phyloP scores from a whole-genome alignment of 2,888 invertebrate species.

The Mellilla xanthometata region DNA sequence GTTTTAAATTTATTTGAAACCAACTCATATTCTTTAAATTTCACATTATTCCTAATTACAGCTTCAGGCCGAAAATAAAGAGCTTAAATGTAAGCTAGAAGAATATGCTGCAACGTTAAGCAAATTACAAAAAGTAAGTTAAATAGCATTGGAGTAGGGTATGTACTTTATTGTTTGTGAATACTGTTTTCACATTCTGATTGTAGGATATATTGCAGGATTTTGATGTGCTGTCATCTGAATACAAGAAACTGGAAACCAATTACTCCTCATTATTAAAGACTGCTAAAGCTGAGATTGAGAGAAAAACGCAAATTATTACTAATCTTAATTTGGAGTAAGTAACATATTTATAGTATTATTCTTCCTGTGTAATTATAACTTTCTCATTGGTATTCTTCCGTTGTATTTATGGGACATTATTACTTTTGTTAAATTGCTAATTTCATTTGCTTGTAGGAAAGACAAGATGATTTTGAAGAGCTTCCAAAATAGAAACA shows the following conservation, averaged over 20 bases:
- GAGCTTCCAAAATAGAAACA: slow-evolving; percentile 45
- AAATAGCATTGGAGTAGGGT: not conserved
- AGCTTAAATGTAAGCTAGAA: slow-evolving; percentile 56
- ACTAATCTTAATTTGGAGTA: slow-evolving; percentile 63
- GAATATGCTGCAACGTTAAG: slow-evolving; percentile 50
- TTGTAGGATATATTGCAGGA: slow-evolving; percentile 76
- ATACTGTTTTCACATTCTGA: slow-evolving; percentile 71
- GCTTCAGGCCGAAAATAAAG: slow-evolving; percentile 62
- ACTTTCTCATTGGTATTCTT: slow-evolving; percentile 31
- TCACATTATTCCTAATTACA: slow-evolving; percentile 36
- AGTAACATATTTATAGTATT: slow-evolving; percentile 38
- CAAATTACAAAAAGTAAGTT: slow-evolving; percentile 66
- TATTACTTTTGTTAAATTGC: too few relatives aligned
- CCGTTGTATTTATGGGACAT: too few relatives aligned
- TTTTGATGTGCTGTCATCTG: slow-evolving; percentile 57
- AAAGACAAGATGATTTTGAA: slow-evolving; percentile 61
- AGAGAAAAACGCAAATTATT: slow-evolving; percentile 65
- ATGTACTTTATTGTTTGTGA: slow-evolving; percentile 27
- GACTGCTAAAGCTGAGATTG: slow-evolving; percentile 67
- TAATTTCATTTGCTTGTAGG: too few relatives aligned
- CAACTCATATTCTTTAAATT: not conserved
- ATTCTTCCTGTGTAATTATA: not conserved
- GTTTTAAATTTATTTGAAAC: not conserved
- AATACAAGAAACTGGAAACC: slow-evolving; percentile 56
- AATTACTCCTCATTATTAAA: slow-evolving; percentile 70